Evolutionary conservation across 2,113 vertebrate species (phyloP), one percentile per base, ranked within the genome.

Genomic region (Anguilla japonica): DNA sequence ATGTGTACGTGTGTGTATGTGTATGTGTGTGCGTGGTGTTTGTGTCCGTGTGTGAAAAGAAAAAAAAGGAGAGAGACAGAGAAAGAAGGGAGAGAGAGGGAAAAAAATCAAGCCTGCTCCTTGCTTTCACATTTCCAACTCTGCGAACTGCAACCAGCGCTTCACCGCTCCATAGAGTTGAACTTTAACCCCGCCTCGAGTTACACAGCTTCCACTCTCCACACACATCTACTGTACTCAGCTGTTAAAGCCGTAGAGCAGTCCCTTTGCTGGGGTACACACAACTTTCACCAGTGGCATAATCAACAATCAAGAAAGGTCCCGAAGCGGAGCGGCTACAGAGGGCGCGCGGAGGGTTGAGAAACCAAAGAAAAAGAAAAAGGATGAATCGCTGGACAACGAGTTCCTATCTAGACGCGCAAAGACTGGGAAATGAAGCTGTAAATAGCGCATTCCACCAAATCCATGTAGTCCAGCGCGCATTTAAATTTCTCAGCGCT

Each of bases 71-170:
- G 86, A 90, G 87, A 91, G 87, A 88, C 87, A 88, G 86, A 91
- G 89, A 90, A 87, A 89, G 86, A 92, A 87, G 87, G 87, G 88
- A 85, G 85, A 86, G 91, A 88, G 93, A 87, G 87, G 84, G 91
- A 92, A 91, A 93, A 94, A 93, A 93, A 93, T 93, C 94, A 95
- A 95, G 94, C 95, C 95, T 94, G 94, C 97, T 95, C 95, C 96
- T 96, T 95, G 96, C 96, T 96, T 97, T 98, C 96, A 98, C 97
- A 98, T 98, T 95, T 98, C 97, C 97, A 96, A 95, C 94, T 96
- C 93, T 95, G 92, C 95, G 93, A 96, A 96, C 94, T 95, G 95
- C 95, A 94, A 94, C 93, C 94, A 94, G 94, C 95, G 95, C 94
- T 92, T 92, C 92, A 94, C 94, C 93, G 95, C 96, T 96, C 96